Evolutionary conservation across 2,797 vertebrate species (phyloP).

Genomic region (Centropyge bicolor): DNA sequence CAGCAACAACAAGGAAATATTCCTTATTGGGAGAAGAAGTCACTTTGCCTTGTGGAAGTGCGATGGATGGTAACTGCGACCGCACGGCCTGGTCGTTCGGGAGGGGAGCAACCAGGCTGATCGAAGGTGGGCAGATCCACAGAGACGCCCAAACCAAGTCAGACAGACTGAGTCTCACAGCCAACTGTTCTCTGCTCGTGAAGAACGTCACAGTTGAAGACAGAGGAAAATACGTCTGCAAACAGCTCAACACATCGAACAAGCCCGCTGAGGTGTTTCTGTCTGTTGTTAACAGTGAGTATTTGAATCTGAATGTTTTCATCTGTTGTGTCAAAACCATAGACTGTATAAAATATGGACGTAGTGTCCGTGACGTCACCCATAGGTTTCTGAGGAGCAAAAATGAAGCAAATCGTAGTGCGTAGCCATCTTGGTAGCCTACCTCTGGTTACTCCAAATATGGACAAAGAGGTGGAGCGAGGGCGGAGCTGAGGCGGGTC

Average conservation of each 20-base stretch:
- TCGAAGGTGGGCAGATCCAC: not conserved
- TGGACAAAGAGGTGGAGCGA: too few relatives aligned
- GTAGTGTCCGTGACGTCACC: too few relatives aligned
- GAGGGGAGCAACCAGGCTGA: not conserved
- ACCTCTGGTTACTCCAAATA: too few relatives aligned
- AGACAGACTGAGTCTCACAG: constrained; percentile 17
- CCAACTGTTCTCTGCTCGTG: constrained; percentile 34
- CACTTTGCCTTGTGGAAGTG: constrained; percentile 3
- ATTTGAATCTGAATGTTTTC: not conserved
- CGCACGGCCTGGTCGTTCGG: not conserved
- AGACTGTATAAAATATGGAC: too few relatives aligned
- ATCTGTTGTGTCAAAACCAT: not conserved
- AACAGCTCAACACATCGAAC: not conserved
- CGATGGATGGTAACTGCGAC: not conserved
- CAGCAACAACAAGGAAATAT: not conserved
- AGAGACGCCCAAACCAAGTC: not conserved
- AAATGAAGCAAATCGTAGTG: too few relatives aligned
- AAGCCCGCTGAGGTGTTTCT: rapidly evolving
- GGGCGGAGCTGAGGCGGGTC: too few relatives aligned
- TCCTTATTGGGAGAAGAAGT: not conserved
- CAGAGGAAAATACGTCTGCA: rapidly evolving
- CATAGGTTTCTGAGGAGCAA: too few relatives aligned
- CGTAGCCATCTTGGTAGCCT: too few relatives aligned
- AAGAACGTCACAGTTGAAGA: constrained; percentile 10
- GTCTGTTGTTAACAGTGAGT: not conserved